phyloP scores from a whole-genome alignment of 2,888 invertebrate species.

The Morpho helenor region DNA sequence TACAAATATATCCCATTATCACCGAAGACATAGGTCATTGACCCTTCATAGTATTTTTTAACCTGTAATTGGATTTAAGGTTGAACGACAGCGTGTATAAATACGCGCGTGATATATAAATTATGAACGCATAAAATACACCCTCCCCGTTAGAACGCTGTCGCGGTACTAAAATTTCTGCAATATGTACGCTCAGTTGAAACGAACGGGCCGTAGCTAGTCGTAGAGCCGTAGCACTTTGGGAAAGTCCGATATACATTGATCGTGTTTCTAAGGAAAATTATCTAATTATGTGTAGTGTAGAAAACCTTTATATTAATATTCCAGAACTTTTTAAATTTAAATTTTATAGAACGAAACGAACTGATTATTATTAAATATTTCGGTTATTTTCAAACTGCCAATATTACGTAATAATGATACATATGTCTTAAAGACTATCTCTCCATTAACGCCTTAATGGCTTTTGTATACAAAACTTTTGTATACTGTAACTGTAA shows the following conservation, averaged over 20 bases:
- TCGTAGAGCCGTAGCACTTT: conserved; percentile 46
- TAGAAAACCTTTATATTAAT: no score
- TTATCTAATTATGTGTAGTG: no score
- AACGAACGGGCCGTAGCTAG: conserved; percentile 26
- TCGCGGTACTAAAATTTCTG: conserved; percentile 50
- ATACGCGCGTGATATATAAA: conserved; percentile 40
- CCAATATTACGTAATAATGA: no score
- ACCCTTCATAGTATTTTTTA: conserved; percentile 41
- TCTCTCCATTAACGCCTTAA: no score
- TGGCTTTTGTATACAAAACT: no score
- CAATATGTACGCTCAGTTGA: conserved; percentile 14
- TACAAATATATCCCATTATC: conserved; percentile 51
- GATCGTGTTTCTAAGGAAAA: conserved; percentile 45
- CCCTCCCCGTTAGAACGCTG: conserved; percentile 35
- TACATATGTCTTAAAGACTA: no score
- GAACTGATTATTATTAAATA: no score
- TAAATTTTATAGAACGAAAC: no score
- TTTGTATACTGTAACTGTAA: no score
- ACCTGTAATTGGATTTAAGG: conserved; percentile 59
- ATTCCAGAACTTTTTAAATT: no score
- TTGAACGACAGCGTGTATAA: conserved; percentile 50
- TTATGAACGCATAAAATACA: conserved; percentile 33
- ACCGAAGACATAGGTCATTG: conserved; percentile 40
- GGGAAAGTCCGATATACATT: conserved; percentile 49
- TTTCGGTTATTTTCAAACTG: no score